Conservation (phyloP, 2,113 vertebrate genomes). For the Oryzias melastigma region DNA sequence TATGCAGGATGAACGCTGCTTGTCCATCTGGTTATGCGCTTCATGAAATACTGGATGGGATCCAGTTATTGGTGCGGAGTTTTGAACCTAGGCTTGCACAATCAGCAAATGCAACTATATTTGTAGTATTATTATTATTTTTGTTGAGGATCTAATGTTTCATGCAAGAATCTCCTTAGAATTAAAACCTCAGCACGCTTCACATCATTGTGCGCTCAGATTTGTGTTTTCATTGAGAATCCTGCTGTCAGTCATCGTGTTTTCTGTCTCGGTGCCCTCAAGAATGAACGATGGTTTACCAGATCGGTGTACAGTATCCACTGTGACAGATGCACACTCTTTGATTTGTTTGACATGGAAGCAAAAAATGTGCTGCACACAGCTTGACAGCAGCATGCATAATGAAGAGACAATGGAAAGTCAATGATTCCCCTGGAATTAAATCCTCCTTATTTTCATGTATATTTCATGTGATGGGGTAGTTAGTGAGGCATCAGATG, state of each 20-base stretch:
- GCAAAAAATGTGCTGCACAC: conserved; percentile 19
- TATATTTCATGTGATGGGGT: conserved; percentile 37
- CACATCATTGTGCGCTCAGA: no score
- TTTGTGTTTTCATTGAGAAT: no score
- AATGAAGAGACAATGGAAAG: conserved; percentile 24
- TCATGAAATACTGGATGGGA: conserved; percentile 25
- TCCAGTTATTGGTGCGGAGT: conserved; percentile 41
- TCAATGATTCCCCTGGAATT: conserved; percentile 35
- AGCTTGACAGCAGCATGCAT: conserved; percentile 18
- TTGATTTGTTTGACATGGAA: conserved; percentile 23
- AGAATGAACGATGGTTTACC: not conserved
- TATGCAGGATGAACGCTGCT: conserved; percentile 29
- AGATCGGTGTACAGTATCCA: not conserved
- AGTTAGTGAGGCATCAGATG: conserved; percentile 22
- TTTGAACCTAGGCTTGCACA: conserved; percentile 29
- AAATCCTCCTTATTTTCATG: conserved; percentile 27
- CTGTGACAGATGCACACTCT: conserved; percentile 7
- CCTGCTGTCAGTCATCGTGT: no score
- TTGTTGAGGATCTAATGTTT: not conserved
- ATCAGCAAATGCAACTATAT: conserved; percentile 49
- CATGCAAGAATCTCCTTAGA: conserved; percentile 28
- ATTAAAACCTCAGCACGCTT: conserved; percentile 3
- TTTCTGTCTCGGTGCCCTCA: no score
- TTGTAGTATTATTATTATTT: conserved; percentile 10
- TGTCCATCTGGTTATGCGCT: conserved; percentile 39